phyloP scores from a whole-genome alignment of 2,888 invertebrate genomes.

The Lydus trimaculatus region DNA sequence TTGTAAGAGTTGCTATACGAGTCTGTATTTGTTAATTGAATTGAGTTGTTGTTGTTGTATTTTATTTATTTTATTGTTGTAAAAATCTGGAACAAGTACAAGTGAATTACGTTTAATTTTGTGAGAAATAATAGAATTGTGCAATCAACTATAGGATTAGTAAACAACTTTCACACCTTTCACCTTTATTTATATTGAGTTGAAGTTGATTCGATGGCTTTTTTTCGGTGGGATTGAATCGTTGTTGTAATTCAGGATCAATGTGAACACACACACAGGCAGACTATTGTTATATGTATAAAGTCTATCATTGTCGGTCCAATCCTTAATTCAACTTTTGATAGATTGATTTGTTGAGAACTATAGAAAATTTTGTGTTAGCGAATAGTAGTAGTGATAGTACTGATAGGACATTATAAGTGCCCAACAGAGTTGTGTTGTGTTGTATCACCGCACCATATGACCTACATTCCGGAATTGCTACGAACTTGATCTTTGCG shows the following conservation, averaged over 20 bases:
- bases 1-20: neutral
- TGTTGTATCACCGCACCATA: conserved; percentile 26
- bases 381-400: conserved; percentile 10
- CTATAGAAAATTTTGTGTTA: neutral
- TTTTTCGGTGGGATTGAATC: neutral
- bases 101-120: neutral
- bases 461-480: conserved; percentile 35
- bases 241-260: neutral
- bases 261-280: no score
- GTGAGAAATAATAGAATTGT: neutral
- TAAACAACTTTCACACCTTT: conserved; percentile 16
- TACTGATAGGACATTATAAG: conserved; percentile 19
- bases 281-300: no score
- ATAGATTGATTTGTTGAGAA: neutral
- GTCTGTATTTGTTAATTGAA: neutral
- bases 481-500: conserved; percentile 36
- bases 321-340: no score
- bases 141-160: neutral
- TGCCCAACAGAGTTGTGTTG: conserved; percentile 6
- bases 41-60: neutral
- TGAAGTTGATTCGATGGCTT: neutral
- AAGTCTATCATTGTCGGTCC: no score
- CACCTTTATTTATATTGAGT: neutral
- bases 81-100: neutral
- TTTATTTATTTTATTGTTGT: neutral